These are phyloP conservation scores for Amphimedon queenslandica DNA, from an alignment of 37 sponge, comb jelly and placozoan genomes.

Conservation along the genomic window DNA sequence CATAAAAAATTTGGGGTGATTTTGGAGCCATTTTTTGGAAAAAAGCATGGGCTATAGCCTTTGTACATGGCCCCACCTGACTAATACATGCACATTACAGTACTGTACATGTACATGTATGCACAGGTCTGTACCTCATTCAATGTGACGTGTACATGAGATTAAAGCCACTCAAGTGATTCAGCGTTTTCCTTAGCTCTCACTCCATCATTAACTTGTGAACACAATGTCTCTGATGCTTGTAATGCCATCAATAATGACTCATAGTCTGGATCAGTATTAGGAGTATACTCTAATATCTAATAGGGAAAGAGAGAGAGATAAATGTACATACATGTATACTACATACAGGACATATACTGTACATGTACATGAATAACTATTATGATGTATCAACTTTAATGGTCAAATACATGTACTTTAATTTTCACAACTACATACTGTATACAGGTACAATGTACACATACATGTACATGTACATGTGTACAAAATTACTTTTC, in stretches of 20 bases:
- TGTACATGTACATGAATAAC: background rate
- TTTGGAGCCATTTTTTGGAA: no score
- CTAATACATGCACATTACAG: no score
- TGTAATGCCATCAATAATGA: slow-evolving; percentile 41
- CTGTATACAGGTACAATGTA: no score
- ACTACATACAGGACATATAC: no score
- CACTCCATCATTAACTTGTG: slow-evolving; percentile 79
- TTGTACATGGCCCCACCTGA: no score
- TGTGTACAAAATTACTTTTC: slow-evolving; percentile 82
- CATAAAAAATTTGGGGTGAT: no score
- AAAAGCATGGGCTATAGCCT: no score
- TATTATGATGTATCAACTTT: no score
- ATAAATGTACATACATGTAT: no score
- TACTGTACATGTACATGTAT: slow-evolving; percentile 4
- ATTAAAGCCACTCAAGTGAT: slow-evolving; percentile 83
- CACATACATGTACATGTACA: slow-evolving; percentile 6
- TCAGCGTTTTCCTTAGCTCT: slow-evolving; percentile 77
- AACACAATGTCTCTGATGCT: slow-evolving; percentile 57
- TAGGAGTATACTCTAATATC: slow-evolving; percentile 75
- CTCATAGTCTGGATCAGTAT: slow-evolving; percentile 32
- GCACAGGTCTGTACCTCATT: slow-evolving; percentile 40
- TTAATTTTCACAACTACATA: no score
- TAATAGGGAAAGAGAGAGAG: slow-evolving; percentile 6
- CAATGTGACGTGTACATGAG: slow-evolving; percentile 54
- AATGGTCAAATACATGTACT: no score